Conservation (phyloP, 2,888 invertebrate species). For the Caenorhabditis zanzibari region DNA sequence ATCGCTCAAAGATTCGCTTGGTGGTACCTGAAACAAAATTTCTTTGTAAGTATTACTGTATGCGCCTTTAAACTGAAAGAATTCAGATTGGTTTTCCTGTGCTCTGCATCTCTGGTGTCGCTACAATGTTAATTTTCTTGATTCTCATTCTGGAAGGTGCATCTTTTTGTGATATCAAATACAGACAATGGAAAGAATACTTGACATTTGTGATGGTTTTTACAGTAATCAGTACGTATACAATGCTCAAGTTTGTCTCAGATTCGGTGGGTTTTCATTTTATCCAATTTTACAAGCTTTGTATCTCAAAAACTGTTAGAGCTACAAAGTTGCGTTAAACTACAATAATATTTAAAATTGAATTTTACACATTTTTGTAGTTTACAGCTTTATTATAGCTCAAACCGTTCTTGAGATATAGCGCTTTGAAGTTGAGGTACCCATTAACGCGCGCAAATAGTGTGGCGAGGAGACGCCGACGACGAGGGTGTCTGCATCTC, state of each 20-base stretch:
- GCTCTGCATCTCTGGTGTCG: not conserved
- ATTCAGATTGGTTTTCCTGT: not conserved
- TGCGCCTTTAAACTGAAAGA: constrained; percentile 4
- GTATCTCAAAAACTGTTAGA: not conserved
- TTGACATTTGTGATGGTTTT: not conserved
- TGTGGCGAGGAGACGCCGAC: too few relatives aligned
- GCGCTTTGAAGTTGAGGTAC: too few relatives aligned
- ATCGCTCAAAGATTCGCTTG: not conserved
- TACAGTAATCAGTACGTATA: constrained; percentile 8
- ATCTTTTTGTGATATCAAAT: not conserved
- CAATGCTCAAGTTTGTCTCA: not conserved
- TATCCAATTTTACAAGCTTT: too few relatives aligned
- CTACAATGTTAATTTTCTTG: not conserved
- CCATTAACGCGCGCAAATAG: too few relatives aligned
- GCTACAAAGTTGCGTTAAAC: not conserved
- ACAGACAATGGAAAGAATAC: constrained; percentile 20
- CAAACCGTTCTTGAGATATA: too few relatives aligned
- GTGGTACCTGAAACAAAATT: not conserved
- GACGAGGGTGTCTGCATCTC: not conserved
- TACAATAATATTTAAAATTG: not conserved
- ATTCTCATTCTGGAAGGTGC: not conserved
- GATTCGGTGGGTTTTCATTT: constrained; percentile 16
- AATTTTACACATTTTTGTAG: too few relatives aligned
- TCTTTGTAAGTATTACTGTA: not conserved
- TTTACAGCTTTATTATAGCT: too few relatives aligned